Conservation (phyloP, 2,113 vertebrate species). For the Xerus inauris region DNA sequence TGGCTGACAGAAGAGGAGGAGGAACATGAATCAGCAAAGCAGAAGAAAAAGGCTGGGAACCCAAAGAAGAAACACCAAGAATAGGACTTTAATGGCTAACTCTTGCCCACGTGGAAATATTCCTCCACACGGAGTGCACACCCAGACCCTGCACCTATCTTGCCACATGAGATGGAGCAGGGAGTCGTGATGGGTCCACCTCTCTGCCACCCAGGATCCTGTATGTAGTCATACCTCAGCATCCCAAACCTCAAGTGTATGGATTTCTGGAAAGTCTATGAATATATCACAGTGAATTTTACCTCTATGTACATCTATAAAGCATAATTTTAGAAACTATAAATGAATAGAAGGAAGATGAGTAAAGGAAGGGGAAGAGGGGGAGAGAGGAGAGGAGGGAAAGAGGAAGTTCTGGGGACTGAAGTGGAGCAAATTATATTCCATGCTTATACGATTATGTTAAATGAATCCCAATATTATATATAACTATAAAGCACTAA, state of each 20-base stretch:
- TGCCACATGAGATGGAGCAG: neutral
- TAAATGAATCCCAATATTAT: too few relatives aligned
- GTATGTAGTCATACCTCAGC: neutral
- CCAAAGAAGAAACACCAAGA: neutral
- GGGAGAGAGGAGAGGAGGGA: too few relatives aligned
- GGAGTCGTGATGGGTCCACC: neutral
- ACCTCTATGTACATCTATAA: too few relatives aligned
- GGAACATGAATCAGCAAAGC: neutral
- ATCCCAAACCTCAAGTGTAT: neutral
- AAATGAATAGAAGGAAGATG: too few relatives aligned
- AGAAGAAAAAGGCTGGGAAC: neutral
- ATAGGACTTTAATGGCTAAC: neutral
- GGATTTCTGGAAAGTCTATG: neutral
- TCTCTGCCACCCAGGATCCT: neutral
- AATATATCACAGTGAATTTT: neutral
- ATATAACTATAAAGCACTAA: too few relatives aligned
- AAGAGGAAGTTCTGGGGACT: too few relatives aligned
- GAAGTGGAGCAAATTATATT: too few relatives aligned
- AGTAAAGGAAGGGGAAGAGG: too few relatives aligned
- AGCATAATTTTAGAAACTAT: too few relatives aligned
- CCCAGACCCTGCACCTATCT: neutral
- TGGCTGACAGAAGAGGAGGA: neutral
- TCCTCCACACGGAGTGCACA: too few relatives aligned
- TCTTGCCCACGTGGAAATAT: neutral
- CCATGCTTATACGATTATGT: too few relatives aligned